Evolutionary conservation across 2,888 invertebrate genomes (phyloP).

Genomic region (Hyppa rectilinea): DNA sequence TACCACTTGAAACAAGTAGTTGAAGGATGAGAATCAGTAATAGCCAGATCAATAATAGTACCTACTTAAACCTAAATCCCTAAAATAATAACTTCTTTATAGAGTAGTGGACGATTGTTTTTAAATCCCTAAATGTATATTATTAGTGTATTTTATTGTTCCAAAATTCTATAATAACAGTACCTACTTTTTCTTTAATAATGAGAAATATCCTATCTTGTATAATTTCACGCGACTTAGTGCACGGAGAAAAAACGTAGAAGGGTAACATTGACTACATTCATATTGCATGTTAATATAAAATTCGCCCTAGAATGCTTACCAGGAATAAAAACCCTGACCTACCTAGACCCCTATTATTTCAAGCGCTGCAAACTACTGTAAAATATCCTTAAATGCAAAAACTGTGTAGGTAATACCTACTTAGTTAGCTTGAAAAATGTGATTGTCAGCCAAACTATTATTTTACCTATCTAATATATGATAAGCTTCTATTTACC

Average conservation of each 20-base stretch:
- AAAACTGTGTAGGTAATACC: not conserved
- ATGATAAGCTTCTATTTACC: conserved; percentile 12
- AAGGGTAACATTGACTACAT: conserved; percentile 80
- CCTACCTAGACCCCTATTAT: conserved; percentile 1
- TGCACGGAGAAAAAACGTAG: conserved; percentile 90
- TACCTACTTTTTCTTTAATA: conserved; percentile 12
- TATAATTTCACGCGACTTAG: conserved; percentile 82
- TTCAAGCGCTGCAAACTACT: not conserved
- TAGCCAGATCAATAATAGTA: not conserved
- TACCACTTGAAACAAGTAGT: not conserved
- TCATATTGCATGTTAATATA: conserved; percentile 48
- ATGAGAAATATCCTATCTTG: conserved; percentile 34
- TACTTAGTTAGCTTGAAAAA: conserved; percentile 11
- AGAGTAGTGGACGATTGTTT: not conserved
- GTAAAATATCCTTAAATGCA: not conserved
- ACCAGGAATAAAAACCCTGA: conserved; percentile 20
- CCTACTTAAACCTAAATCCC: not conserved
- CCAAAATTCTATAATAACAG: not conserved
- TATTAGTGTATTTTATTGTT: not conserved
- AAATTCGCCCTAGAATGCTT: conserved; percentile 45
- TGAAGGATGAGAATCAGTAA: not conserved
- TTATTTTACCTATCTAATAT: conserved; percentile 3
- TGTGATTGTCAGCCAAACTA: conserved; percentile 15
- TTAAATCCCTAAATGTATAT: too few relatives aligned
- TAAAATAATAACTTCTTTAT: not conserved